phyloP scores from a whole-genome alignment of 2,113 vertebrate species.

The Elephantulus edwardii region DNA sequence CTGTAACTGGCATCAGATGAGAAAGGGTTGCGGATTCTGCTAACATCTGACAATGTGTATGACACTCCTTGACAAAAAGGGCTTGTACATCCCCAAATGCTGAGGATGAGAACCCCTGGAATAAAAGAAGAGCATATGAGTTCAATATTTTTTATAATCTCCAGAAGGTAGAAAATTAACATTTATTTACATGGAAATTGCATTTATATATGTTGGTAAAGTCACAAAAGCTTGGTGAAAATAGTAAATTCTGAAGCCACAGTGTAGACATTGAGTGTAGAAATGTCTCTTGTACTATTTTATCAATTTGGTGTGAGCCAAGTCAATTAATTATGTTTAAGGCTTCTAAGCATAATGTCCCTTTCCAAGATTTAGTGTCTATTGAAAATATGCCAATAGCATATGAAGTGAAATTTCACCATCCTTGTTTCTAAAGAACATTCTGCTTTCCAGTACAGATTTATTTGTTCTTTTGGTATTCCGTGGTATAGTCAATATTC shows the following conservation, averaged over 20 bases:
- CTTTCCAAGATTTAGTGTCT: no score
- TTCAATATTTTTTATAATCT: not conserved
- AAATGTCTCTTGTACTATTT: not conserved
- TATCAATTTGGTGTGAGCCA: not conserved
- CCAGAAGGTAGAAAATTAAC: not conserved
- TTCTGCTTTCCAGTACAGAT: no score
- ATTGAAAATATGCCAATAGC: no score
- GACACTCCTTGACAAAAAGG: not conserved
- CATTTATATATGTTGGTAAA: not conserved
- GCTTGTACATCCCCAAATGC: not conserved
- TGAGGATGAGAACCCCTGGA: not conserved
- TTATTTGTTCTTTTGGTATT: no score
- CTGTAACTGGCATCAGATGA: not conserved
- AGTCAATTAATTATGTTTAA: no score
- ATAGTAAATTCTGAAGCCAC: not conserved
- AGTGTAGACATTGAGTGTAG: not conserved
- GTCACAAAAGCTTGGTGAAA: not conserved
- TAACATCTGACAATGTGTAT: not conserved
- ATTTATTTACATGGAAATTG: not conserved
- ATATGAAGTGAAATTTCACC: no score
- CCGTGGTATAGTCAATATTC: no score
- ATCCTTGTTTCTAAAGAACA: no score
- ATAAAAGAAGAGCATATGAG: not conserved
- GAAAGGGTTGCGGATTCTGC: not conserved
- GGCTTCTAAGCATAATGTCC: no score